Evolutionary conservation across 1,140 invertebrate genomes (phyloP).

Genomic region (Helicorthomorpha holstii): DNA sequence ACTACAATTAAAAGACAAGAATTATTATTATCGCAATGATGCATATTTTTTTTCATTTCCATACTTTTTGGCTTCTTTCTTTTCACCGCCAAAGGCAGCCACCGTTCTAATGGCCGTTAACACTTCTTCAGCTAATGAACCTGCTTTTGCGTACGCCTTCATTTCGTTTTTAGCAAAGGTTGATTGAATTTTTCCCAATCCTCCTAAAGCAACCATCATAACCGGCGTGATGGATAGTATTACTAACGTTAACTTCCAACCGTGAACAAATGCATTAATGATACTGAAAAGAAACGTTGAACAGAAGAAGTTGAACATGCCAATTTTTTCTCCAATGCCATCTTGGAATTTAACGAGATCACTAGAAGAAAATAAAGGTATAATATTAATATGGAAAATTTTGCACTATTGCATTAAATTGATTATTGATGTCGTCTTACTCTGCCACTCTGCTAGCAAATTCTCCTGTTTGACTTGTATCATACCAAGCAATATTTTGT

Average conservation of each 20-base stretch:
- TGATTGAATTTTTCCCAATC: slow-evolving; percentile 20
- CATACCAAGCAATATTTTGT: slow-evolving; percentile 41
- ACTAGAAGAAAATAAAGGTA: slow-evolving; percentile 16
- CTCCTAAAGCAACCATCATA: neutral
- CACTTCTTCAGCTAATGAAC: slow-evolving; percentile 62
- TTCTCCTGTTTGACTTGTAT: slow-evolving; percentile 32
- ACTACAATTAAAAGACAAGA: no score
- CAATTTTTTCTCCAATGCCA: slow-evolving; percentile 38
- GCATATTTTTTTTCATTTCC: no score
- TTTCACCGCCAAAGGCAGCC: slow-evolving; percentile 59
- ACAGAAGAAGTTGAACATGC: slow-evolving; percentile 23
- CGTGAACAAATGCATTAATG: slow-evolving; percentile 25
- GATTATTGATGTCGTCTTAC: slow-evolving; percentile 18
- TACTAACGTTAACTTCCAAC: slow-evolving; percentile 31
- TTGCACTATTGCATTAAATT: neutral
- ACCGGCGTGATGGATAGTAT: slow-evolving; percentile 27
- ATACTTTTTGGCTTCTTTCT: slow-evolving; percentile 43
- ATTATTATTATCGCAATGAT: no score
- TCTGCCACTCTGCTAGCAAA: slow-evolving; percentile 33
- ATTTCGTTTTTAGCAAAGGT: slow-evolving; percentile 52
- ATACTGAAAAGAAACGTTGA: slow-evolving; percentile 21
- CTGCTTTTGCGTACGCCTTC: slow-evolving; percentile 56
- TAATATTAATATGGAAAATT: neutral
- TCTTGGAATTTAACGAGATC: slow-evolving; percentile 35
- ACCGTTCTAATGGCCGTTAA: slow-evolving; percentile 59